Evolutionary conservation across 2,797 vertebrate genomes (phyloP), one percentile per base, ranked within the genome.

Genomic region (Phrynocephalus guinanensis): DNA sequence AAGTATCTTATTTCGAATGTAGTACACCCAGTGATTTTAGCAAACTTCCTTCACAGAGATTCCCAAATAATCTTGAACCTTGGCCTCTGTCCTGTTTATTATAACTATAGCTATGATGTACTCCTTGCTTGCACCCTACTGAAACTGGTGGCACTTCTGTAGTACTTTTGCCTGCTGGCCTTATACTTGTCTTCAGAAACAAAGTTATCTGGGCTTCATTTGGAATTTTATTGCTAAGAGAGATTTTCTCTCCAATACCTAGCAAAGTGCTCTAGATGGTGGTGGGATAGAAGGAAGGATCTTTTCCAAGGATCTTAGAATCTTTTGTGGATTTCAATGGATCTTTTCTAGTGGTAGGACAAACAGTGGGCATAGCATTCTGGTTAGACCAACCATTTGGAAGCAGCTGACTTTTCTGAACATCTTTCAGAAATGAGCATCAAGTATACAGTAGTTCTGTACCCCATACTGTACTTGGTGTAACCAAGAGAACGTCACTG

Each of bases 1-100:
- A 67, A 87, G 56, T 33, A 83, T 67, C 76, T 50, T 48, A 52
- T 56, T 76, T 52, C 13, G 56, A 85, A 85, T 52, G 3, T 77
- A 63, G 3, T 77, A 63, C 24, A 44, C 15, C 1, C 9, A 79
- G 24, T 68, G 48, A 13, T 24, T 50, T 33, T 16, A 33, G 63
- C 52, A 87, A 68, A 2, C 7, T 9, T 75, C 15, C 15, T 82
- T 68, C 30, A 67, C 16, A 56, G 24, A 52, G 6, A 50, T 63
- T 26, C 18, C 60, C 11, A 63, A 63, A 63, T 63, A 26, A 9
- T 26, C 26, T n/a, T 48, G 0, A 18, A 82, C 20, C 16, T n/a
- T 13, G 67, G 18, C 10, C 24, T 86, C 56, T 79, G 77, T n/a
- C 30, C 11, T 70, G 13, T 22, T 79, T 33, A 38, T 52, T 60